phyloP scores from a whole-genome alignment of 64 coral and sea anemone genomes.

The Stichodactyla mertensii region DNA sequence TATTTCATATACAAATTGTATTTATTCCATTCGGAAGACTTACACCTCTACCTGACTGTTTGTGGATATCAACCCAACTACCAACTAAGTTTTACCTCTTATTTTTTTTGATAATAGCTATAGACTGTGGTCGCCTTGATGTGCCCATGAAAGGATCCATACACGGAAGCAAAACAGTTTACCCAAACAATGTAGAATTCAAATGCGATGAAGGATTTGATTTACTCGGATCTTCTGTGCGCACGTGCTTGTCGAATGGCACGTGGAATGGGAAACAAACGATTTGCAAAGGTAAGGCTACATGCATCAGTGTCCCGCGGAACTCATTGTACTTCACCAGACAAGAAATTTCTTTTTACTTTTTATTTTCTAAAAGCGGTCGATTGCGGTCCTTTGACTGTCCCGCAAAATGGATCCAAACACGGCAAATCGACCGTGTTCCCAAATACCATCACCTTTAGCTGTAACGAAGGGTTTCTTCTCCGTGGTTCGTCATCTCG shows the following conservation, averaged over 20 bases:
- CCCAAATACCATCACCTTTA: background rate
- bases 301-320: no score
- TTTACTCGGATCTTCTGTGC: background rate
- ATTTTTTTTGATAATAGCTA: slow-evolving; percentile 26
- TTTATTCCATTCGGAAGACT: no score
- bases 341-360: background rate
- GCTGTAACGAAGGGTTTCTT: slow-evolving; percentile 34
- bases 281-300: slow-evolving; percentile 33
- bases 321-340: no score
- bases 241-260: slow-evolving; percentile 38
- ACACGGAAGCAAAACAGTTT: slow-evolving; percentile 36
- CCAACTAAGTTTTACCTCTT: background rate
- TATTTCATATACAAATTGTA: no score
- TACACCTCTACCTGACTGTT: background rate
- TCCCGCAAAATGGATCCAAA: slow-evolving; percentile 48
- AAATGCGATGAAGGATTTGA: slow-evolving; percentile 49
- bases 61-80: no score
- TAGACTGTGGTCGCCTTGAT: slow-evolving; percentile 44
- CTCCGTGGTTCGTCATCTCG: slow-evolving; percentile 20
- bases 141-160: slow-evolving; percentile 33
- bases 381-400: slow-evolving; percentile 45
- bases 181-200: slow-evolving; percentile 18
- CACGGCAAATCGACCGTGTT: background rate
- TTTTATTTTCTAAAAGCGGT: slow-evolving; percentile 3
- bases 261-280: slow-evolving; percentile 43